Evolutionary conservation across 2,888 invertebrate genomes (phyloP).

Genomic region (Acanthosepion pharaonis): DNA sequence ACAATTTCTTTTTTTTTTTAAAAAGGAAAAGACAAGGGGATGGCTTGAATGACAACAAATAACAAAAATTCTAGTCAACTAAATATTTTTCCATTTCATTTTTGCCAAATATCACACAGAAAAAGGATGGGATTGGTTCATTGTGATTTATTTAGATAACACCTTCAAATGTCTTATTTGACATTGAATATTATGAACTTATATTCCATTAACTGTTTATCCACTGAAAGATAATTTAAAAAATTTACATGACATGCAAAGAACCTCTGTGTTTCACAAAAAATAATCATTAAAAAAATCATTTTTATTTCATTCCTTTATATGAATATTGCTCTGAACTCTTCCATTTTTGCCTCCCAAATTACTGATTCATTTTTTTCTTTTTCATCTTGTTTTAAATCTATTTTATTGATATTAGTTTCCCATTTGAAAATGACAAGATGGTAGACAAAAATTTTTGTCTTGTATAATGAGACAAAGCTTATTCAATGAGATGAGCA

Average conservation of each 20-base stretch:
- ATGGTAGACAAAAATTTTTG: neutral
- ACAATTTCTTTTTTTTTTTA: neutral
- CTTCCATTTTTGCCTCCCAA: neutral
- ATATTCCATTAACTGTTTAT: neutral
- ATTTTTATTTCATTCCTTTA: neutral
- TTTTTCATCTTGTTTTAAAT: neutral
- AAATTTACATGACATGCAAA: neutral
- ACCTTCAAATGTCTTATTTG: slow-evolving; percentile 2
- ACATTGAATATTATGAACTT: neutral
- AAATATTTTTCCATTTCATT: neutral
- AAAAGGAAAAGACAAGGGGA: neutral
- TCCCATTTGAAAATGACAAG: neutral
- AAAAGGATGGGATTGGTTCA: neutral
- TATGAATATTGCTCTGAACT: no score
- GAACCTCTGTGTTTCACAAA: neutral
- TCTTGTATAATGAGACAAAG: neutral
- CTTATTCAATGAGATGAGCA: neutral
- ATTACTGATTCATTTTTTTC: neutral
- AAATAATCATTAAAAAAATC: neutral
- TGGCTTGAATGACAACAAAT: neutral
- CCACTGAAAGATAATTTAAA: neutral
- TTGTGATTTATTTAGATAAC: neutral
- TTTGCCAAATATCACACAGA: neutral
- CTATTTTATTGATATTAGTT: neutral
- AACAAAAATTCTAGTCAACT: neutral